Evolutionary conservation across 1,140 invertebrate species (phyloP).

Genomic region (Penaeus chinensis): DNA sequence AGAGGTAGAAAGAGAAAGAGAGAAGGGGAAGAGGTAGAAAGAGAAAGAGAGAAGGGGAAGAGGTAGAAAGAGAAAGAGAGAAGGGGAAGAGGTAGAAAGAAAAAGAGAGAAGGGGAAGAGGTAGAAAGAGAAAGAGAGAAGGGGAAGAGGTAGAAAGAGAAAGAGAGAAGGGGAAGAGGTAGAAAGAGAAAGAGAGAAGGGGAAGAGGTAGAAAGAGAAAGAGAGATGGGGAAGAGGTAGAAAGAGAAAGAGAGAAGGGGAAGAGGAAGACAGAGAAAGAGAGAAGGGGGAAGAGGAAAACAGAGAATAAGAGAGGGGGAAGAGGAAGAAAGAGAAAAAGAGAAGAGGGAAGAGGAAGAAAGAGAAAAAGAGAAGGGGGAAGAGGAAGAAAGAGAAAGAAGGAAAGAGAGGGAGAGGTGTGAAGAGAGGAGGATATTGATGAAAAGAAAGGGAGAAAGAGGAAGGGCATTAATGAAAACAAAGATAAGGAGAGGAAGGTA

Average conservation of each 20-base stretch:
- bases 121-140: constrained; percentile 7
- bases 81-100: neutral
- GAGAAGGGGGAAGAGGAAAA: constrained; percentile 15
- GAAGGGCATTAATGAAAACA: neutral
- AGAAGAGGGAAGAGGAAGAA: constrained; percentile 27
- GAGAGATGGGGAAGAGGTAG: neutral
- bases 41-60: neutral
- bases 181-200: neutral
- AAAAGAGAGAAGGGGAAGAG: neutral
- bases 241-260: neutral
- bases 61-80: neutral
- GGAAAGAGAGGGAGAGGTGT: neutral
- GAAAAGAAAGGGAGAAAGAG: constrained; percentile 10
- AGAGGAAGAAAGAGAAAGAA: neutral
- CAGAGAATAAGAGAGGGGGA: constrained; percentile 20
- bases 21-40: constrained; percentile 8
- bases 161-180: too few species aligned
- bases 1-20: constrained; percentile 17
- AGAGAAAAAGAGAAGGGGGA: constrained; percentile 28
- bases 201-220: too few species aligned
- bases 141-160: neutral
- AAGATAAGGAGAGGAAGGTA: neutral
- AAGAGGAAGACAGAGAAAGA: constrained; percentile 28
- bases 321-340: constrained; percentile 14
- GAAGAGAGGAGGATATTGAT: constrained; percentile 9